phyloP scores from a whole-genome alignment of 30 jellyfish, hydroid and myxozoan species.

The Mastigias papua region DNA sequence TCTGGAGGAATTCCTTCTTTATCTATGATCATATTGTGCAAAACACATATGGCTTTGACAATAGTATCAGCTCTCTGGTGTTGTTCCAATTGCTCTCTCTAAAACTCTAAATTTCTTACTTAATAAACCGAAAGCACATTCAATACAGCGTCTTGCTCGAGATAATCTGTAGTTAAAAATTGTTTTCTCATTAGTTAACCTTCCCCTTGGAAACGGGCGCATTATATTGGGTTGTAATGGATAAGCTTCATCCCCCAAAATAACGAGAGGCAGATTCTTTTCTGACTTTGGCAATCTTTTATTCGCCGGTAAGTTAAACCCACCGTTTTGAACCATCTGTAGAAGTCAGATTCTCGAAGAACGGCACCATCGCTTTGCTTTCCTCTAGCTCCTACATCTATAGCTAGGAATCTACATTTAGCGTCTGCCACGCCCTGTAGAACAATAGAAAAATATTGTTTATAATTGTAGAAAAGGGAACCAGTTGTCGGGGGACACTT shows the following conservation, averaged over 20 bases:
- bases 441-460: too few species aligned
- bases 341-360: conserved; percentile 19
- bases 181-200: conserved; percentile 30
- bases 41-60: background rate
- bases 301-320: conserved; percentile 11
- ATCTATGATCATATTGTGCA: too few species aligned
- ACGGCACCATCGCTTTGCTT: conserved; percentile 11
- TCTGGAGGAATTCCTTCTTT: conserved; percentile 16
- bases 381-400: conserved; percentile 30
- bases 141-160: conserved; percentile 41
- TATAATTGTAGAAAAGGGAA: background rate
- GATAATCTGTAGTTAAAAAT: conserved; percentile 39
- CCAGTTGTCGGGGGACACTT: conserved; percentile 28
- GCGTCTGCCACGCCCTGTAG: conserved; percentile 40
- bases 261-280: conserved; percentile 30
- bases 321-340: conserved; percentile 5
- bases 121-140: conserved; percentile 29
- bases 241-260: conserved; percentile 37
- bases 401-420: conserved; percentile 15
- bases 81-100: too few species aligned
- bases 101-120: conserved; percentile 28
- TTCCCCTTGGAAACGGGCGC: conserved; percentile 50
- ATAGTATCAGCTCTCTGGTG: conserved; percentile 1
- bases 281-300: conserved; percentile 44
- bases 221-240: conserved; percentile 30